These are phyloP conservation scores for Lepus timidus DNA, from an alignment of 2,113 vertebrate species.

Conservation along the genomic window DNA sequence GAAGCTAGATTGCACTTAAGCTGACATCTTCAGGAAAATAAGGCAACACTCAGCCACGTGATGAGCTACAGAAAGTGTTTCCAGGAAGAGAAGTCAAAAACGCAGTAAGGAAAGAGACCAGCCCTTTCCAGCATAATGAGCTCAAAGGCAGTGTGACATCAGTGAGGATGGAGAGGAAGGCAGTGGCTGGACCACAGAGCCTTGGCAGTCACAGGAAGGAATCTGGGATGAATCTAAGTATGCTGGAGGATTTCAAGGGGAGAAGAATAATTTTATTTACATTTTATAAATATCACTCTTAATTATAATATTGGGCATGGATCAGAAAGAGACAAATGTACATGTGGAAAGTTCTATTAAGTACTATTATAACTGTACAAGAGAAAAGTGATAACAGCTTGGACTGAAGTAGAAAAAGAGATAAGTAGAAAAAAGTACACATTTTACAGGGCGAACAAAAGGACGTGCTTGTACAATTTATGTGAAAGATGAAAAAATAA, in stretches of 20 bases:
- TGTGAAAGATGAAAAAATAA: neutral
- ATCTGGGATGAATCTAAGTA: neutral
- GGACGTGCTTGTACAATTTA: neutral
- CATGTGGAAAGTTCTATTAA: neutral
- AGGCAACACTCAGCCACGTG: neutral
- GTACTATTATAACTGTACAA: neutral
- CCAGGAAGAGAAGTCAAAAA: neutral
- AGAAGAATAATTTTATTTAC: neutral
- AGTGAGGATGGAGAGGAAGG: neutral
- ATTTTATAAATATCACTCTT: slow-evolving; percentile 23
- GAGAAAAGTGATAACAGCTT: neutral
- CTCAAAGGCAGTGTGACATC: neutral
- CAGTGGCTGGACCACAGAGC: neutral
- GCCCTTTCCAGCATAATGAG: neutral
- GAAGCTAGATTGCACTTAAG: neutral
- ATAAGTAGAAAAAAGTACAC: neutral
- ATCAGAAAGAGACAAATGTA: neutral
- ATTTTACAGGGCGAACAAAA: neutral
- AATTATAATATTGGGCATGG: neutral
- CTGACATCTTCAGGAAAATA: neutral
- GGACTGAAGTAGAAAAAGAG: neutral
- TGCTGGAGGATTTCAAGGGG: neutral
- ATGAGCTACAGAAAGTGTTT: neutral
- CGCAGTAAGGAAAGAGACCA: neutral
- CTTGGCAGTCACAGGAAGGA: neutral